Percentiles rank a stretch among this genome's conserved stretches.
Conservation (phyloP, 2,888 invertebrate species). For the Himalopsyche tibetana region DNA sequence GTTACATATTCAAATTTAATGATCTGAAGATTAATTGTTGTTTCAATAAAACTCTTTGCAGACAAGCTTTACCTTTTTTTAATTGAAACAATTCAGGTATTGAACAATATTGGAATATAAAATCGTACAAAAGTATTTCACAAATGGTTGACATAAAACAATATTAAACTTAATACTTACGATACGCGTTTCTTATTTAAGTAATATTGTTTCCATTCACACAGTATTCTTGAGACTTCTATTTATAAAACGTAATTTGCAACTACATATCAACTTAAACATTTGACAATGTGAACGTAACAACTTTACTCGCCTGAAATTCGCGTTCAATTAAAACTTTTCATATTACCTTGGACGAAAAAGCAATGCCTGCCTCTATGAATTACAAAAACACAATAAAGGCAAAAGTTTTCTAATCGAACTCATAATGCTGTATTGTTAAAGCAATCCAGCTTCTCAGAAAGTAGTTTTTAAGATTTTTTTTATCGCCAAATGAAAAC, state of each 20-base stretch:
- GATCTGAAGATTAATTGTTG: too few species aligned
- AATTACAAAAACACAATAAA: constrained; percentile 61
- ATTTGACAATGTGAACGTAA: constrained; percentile 19
- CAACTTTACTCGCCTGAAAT: constrained; percentile 48
- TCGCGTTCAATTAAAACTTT: constrained; percentile 64
- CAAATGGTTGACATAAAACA: too few species aligned
- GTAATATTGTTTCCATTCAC: too few species aligned
- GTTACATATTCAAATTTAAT: too few species aligned
- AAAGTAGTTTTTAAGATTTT: constrained; percentile 14
- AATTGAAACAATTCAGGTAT: too few species aligned
- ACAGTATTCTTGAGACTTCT: too few species aligned
- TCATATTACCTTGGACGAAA: constrained; percentile 61
- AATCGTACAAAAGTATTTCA: too few species aligned
- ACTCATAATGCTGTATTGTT: constrained; percentile 53
- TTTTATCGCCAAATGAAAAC: not conserved
- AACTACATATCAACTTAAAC: constrained; percentile 27
- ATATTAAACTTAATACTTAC: too few species aligned
- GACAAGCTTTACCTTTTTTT: too few species aligned
- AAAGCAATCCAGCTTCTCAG: constrained; percentile 21
- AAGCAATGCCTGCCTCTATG: constrained; percentile 55
- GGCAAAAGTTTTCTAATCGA: constrained; percentile 64
- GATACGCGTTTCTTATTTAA: too few species aligned
- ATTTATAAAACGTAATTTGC: constrained; percentile 7
- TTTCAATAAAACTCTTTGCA: too few species aligned
- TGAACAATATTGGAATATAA: too few species aligned